Base-by-base conservation (phyloP, 1,140 invertebrate species). In the Drosophila ironensis region DNA sequence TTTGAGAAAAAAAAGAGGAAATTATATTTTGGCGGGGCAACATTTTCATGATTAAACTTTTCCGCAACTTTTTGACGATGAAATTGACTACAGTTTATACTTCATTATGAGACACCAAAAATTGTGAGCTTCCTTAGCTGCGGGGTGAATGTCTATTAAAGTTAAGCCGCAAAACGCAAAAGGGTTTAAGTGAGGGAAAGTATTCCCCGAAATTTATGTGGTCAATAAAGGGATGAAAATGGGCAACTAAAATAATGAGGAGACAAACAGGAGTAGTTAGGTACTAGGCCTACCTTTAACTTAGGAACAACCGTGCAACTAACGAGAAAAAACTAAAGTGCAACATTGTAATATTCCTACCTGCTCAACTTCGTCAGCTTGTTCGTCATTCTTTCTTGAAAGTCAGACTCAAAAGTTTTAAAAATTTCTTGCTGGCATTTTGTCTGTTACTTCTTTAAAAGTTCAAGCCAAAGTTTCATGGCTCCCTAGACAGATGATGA, bases 351-450 rank as follows among this genome's bases (percentile, higher is more conserved):
- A n/a, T n/a, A n/a, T n/a, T n/a, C n/a, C n/a, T n/a, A n/a, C n/a
- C n/a, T n/a, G n/a, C n/a, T n/a, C n/a, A n/a, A n/a, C n/a, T n/a
- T n/a, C n/a, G n/a, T n/a, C n/a, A n/a, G n/a, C n/a, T n/a, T n/a
- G n/a, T n/a, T n/a, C n/a, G n/a, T n/a, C n/a, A n/a, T n/a, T n/a
- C 7, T 37, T 33, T 60, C 20, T 33, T 35, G 27, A 35, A 16
- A 22, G 50, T n/a, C 38, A 20, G 22, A 14, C 38, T 59, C 37
- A 59, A 61, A 59, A 61, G 57, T 61, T 63, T 60, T 38, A 60
- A 56, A 30, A 57, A 57, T 60, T 60, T 25, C 51, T 14, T 35
- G 54, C 56, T 57, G 30, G 37, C 51, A 56, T 60, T 57, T 41
- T 30, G 51, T 60, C 46, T 46, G 40, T 60, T 63, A 38, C 41